Conservation (phyloP, 2,888 invertebrate species). For the Nemapogon koenigi region DNA sequence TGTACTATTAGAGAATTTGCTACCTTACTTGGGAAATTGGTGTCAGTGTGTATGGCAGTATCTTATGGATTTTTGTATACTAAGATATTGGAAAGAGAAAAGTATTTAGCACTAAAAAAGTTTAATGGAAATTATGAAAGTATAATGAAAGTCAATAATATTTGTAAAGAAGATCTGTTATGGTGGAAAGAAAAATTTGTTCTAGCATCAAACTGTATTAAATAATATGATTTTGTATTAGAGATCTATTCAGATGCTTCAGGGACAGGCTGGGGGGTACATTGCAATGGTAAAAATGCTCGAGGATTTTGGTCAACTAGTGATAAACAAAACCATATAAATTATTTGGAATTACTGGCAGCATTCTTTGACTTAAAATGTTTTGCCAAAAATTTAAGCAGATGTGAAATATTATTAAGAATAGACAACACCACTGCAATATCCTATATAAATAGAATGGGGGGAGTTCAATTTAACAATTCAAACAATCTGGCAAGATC, state of each 20-base stretch:
- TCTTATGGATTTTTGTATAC: constrained; percentile 1
- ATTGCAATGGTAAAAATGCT: constrained; percentile 2
- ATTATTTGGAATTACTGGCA: constrained; percentile 9
- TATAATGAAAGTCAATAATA: neutral
- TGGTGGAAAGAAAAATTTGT: constrained; percentile 6
- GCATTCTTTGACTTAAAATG: constrained; percentile 9
- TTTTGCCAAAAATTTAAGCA: constrained; percentile 8
- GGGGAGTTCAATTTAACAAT: neutral
- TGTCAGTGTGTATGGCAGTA: neutral
- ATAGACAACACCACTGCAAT: constrained; percentile 18
- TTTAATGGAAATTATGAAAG: neutral
- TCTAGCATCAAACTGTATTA: constrained; percentile 3
- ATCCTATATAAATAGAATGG: constrained; percentile 12
- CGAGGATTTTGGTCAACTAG: constrained; percentile 8
- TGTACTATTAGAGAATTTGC: neutral
- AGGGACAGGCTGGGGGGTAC: constrained; percentile 7
- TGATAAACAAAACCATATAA: constrained; percentile 8
- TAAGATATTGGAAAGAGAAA: neutral
- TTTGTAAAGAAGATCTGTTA: neutral
- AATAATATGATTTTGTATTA: neutral
- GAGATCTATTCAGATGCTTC: constrained; percentile 10
- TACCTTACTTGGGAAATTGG: neutral
- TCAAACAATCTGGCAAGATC: neutral
- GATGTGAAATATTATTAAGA: constrained; percentile 13
- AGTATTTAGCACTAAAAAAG: constrained; percentile 1